These are phyloP conservation scores for Drosophila longiperda DNA, from an alignment of 2,888 invertebrate species.

Conservation along the genomic window DNA sequence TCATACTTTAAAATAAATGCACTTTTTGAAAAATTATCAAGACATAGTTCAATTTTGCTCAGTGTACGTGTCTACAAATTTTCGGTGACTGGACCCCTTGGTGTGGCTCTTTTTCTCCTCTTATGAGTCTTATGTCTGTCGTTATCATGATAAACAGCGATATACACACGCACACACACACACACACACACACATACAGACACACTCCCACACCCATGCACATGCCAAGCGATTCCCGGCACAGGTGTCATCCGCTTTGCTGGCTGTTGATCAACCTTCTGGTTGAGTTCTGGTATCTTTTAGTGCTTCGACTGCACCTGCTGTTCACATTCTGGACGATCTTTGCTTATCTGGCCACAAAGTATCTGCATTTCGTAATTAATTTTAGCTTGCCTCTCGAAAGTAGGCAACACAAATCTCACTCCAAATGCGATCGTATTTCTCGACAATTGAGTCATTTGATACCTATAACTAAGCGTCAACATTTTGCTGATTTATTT, in stretches of 20 bases:
- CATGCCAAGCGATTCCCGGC: not conserved
- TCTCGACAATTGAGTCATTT: conserved; percentile 39
- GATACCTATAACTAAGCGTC: conserved; percentile 47
- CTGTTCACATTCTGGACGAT: not conserved
- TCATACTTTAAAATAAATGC: not conserved
- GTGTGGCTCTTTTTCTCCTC: conserved; percentile 15
- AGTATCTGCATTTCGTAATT: conserved; percentile 10
- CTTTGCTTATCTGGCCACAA: conserved; percentile 1
- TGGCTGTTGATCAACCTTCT: conserved; percentile 23
- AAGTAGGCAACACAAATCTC: conserved; percentile 29
- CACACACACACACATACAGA: not conserved
- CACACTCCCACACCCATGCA: conserved; percentile 2
- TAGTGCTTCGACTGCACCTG: conserved; percentile 51
- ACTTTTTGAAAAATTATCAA: not conserved
- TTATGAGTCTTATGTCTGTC: conserved; percentile 46
- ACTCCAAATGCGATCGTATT: conserved; percentile 21
- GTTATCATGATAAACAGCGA: conserved; percentile 74
- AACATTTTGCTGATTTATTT: conserved; percentile 70
- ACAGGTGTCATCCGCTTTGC: conserved; percentile 79
- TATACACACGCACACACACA: conserved; percentile 6
- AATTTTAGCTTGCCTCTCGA: conserved; percentile 1
- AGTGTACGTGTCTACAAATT: conserved; percentile 40
- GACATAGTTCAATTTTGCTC: not conserved
- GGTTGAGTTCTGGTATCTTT: conserved; percentile 6
- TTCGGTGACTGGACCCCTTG: conserved; percentile 27